phyloP scores from a whole-genome alignment of 30 jellyfish, hydroid and myxozoan genomes.

The Mastigias papua region DNA sequence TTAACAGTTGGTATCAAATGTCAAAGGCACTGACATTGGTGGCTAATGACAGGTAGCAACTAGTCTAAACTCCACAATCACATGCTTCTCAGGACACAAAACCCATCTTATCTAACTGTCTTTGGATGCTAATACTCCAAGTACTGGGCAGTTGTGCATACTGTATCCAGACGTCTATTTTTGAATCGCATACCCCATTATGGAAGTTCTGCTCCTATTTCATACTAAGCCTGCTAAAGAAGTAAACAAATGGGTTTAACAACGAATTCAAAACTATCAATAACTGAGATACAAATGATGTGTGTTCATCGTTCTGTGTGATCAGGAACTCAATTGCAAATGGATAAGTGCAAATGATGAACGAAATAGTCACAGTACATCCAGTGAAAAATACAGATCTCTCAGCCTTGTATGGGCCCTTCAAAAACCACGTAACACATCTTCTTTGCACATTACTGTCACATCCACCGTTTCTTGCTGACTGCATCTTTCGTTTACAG shows the following conservation, averaged over 20 bases:
- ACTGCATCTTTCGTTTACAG: not conserved
- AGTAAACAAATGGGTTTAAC: constrained; percentile 58
- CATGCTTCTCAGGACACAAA: too few relatives aligned
- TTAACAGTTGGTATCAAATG: too few relatives aligned
- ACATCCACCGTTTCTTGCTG: not conserved
- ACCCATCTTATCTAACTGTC: too few relatives aligned
- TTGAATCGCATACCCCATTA: too few relatives aligned
- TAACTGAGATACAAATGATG: not conserved
- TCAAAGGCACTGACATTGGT: too few relatives aligned
- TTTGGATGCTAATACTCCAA: too few relatives aligned
- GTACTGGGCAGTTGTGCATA: too few relatives aligned
- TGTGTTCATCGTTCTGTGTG: not conserved
- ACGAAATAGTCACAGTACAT: constrained; percentile 38
- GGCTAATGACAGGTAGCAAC: too few relatives aligned
- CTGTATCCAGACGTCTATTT: too few relatives aligned
- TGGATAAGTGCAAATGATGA: constrained; percentile 52
- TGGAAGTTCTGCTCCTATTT: too few relatives aligned
- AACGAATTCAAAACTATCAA: constrained; percentile 35
- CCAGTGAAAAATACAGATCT: constrained; percentile 41
- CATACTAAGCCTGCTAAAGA: too few relatives aligned
- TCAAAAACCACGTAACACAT: not conserved
- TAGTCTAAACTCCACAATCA: too few relatives aligned
- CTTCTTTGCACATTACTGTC: not conserved
- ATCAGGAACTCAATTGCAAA: constrained; percentile 35
- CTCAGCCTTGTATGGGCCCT: constrained; percentile 12